Evolutionary conservation across 1,140 invertebrate genomes (phyloP).

Genomic region (Drosophila orosa): DNA sequence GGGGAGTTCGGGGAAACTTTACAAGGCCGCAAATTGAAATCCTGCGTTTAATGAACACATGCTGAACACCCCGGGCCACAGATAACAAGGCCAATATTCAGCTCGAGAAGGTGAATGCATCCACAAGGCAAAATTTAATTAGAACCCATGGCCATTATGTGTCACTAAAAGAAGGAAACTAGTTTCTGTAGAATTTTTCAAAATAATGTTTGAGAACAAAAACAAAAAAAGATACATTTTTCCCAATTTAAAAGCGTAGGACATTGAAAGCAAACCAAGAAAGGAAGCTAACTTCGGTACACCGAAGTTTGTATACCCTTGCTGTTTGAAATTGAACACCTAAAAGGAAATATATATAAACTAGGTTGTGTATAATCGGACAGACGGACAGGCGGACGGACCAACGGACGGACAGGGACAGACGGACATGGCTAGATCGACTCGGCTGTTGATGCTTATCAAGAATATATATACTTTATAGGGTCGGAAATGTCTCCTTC

Average conservation of each 20-base stretch:
- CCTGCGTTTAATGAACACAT: slow-evolving; percentile 34
- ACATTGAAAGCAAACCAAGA: too few species aligned
- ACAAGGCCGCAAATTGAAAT: slow-evolving; percentile 32
- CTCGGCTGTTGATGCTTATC: slow-evolving; percentile 21
- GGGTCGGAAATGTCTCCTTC: too few species aligned
- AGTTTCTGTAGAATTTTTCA: not conserved
- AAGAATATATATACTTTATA: not conserved
- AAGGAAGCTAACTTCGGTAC: too few species aligned
- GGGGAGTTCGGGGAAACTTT: slow-evolving; percentile 4
- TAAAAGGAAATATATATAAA: too few species aligned
- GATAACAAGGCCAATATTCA: slow-evolving; percentile 19
- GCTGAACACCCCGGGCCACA: slow-evolving; percentile 5
- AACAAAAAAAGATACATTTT: too few species aligned
- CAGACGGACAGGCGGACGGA: too few species aligned
- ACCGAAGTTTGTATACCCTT: too few species aligned
- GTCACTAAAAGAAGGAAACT: not conserved
- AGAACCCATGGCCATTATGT: slow-evolving; percentile 21
- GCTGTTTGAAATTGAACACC: too few species aligned
- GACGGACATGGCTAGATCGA: slow-evolving; percentile 50
- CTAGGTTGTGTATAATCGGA: too few species aligned
- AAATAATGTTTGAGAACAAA: not conserved
- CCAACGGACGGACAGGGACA: too few species aligned
- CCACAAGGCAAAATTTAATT: slow-evolving; percentile 34
- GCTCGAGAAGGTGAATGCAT: not conserved
- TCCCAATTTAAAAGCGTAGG: too few species aligned